Conservation (phyloP, 2,888 invertebrate species). For the Malthinus seriepunctatus region DNA sequence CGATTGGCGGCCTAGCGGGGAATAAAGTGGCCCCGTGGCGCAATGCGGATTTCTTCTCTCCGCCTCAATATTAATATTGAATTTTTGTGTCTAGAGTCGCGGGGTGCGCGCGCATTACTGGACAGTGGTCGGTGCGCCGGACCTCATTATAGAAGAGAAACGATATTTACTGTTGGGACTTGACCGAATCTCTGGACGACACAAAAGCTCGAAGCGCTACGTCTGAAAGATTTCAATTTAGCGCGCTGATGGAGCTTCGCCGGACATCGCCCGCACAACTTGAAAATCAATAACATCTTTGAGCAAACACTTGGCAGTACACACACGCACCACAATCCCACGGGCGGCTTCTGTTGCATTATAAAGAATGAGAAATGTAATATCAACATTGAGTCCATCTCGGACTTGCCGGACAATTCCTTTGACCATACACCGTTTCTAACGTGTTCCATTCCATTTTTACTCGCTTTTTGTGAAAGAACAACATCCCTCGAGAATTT, state of each 20-base stretch:
- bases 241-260: constrained; percentile 45
- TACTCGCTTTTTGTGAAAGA: constrained; percentile 18
- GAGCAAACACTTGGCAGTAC: constrained; percentile 56
- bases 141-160: constrained; percentile 46
- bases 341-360: constrained; percentile 54
- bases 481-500: constrained; percentile 17
- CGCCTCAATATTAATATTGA: constrained; percentile 81
- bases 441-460: constrained; percentile 29
- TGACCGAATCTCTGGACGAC: constrained; percentile 33
- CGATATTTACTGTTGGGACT: constrained; percentile 51
- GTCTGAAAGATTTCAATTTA: constrained; percentile 55
- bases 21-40: constrained; percentile 56
- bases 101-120: constrained; percentile 48
- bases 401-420: constrained; percentile 28
- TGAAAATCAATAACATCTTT: constrained; percentile 58
- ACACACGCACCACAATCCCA: constrained; percentile 54
- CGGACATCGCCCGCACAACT: constrained; percentile 44
- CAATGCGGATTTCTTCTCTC: constrained; percentile 64
- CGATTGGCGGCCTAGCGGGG: constrained; percentile 56
- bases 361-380: constrained; percentile 58
- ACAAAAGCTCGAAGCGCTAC: constrained; percentile 42
- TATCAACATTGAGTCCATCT: constrained; percentile 41
- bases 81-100: constrained; percentile 68
- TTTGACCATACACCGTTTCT: constrained; percentile 31
- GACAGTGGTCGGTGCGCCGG: constrained; percentile 34